Evolutionary conservation across 37 sponge, comb jelly and placozoan genomes (phyloP).

Genomic region (Theonella swinhoei): DNA sequence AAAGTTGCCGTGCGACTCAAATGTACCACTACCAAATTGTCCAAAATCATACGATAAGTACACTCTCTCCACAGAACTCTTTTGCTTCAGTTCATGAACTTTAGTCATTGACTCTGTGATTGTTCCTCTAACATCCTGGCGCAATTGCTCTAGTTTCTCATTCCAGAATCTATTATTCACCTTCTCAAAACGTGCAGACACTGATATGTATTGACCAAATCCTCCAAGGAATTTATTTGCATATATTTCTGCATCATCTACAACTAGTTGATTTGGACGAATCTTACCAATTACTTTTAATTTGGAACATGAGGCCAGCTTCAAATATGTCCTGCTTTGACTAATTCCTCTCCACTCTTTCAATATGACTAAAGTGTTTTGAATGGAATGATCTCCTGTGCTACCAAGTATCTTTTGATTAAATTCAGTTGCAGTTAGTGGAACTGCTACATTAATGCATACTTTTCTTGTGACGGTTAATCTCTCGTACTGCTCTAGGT

Average conservation of each 20-base stretch:
- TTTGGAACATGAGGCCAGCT: background rate
- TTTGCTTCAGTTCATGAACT: background rate
- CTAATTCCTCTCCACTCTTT: slow-evolving; percentile 1
- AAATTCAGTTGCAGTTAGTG: background rate
- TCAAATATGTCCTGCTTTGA: background rate
- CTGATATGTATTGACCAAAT: background rate
- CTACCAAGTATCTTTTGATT: background rate
- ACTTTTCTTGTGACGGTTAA: background rate
- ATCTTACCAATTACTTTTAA: background rate
- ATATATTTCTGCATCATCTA: background rate
- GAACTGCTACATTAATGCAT: background rate
- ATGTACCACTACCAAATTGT: background rate
- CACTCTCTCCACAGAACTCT: background rate
- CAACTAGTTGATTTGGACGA: background rate
- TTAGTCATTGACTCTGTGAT: background rate
- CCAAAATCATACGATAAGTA: background rate
- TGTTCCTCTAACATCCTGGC: background rate
- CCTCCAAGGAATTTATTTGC: slow-evolving; percentile 1
- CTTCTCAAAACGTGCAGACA: background rate
- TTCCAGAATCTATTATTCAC: background rate
- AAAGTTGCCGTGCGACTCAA: background rate
- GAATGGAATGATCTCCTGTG: too few species aligned
- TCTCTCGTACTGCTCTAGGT: background rate
- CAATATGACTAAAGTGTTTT: background rate
- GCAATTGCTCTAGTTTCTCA: background rate